Base-by-base conservation (phyloP, 2,113 vertebrate genomes). In the Brienomyrus longianalis region DNA sequence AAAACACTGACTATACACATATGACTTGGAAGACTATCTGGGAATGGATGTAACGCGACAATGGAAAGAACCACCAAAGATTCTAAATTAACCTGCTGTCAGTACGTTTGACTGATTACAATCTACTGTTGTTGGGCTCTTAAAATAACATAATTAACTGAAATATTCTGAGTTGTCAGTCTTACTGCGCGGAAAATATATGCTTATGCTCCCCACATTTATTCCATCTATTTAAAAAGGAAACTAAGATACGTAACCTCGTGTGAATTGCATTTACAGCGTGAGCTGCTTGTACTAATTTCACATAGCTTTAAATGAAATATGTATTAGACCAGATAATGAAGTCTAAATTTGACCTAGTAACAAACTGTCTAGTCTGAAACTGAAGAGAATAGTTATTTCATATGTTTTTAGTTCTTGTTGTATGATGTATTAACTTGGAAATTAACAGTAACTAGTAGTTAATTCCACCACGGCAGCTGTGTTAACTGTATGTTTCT, bases 391-490 rank as follows among this genome's bases (percentile, higher is more conserved):
- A 51, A 86, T 23, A 47, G 19, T n/a, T 54, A 86, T 86, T 86
- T 86, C 54, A 35, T 50, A 86, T 43, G 8, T 70, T 45, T 70
- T 13, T 70, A 31, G n/a, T 70, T 70, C 1, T 70, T 17, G n/a
- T 23, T 48, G 59, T 70, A n/a, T 47, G 70, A 70, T 45, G 27
- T 51, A 31, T 89, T 47, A 88, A 27, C 27, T 70, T 8, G 66
- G 27, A 45, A 62, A 21, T 35, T 66, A 15, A 31, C 45, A 39
- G 15, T 21, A 77, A 35, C 59, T 15, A 31, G 21, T 23, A 89
- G 21, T 80, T 80, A n/a, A 48, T 77, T 51, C n/a, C 27, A 89
- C 50, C 47, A 27, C 31, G 88, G 47, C 88, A 89, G 66, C 62
- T 89, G 62, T 50, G 62, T 77, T 48, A 31, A 23, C 47, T 27